A percentile compares a stretch with the other conserved stretches of the same genome.
These are phyloP conservation scores for Drosophila rellima DNA, from an alignment of 2,888 invertebrate genomes.

Conservation along the genomic window DNA sequence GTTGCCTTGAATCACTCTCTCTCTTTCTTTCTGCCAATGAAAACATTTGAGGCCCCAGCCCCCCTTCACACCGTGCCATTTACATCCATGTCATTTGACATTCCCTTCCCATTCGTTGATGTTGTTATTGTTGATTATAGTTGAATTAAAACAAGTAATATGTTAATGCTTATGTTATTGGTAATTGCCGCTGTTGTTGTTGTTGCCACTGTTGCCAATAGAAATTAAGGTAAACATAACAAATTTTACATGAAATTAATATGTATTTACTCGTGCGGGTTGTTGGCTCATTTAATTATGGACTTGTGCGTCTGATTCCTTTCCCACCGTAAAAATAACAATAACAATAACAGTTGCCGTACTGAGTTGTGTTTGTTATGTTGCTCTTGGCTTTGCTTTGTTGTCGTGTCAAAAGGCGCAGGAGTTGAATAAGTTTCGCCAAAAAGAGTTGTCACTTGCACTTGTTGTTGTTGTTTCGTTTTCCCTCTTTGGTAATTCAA, in stretches of 20 bases:
- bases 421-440: conserved; percentile 18
- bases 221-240: conserved; percentile 14
- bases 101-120: conserved; percentile 15
- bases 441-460: conserved; percentile 47
- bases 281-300: conserved; percentile 37
- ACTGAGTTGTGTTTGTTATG: conserved; percentile 27
- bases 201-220: conserved; percentile 12
- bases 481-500: conserved; percentile 19
- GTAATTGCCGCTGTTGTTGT: not conserved
- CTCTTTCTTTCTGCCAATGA: conserved; percentile 8
- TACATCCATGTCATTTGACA: conserved; percentile 14
- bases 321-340: conserved; percentile 4
- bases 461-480: conserved; percentile 32
- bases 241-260: conserved; percentile 29
- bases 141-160: conserved; percentile 22
- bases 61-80: not conserved
- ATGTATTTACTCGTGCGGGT: conserved; percentile 51
- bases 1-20: conserved; percentile 31
- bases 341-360: conserved; percentile 20
- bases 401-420: conserved; percentile 48
- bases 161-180: conserved; percentile 31
- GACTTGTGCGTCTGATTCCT: conserved; percentile 7
- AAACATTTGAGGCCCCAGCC: conserved; percentile 14
- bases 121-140: not conserved
- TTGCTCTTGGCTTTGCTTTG: conserved; percentile 19